Base-by-base conservation (phyloP, 2,888 invertebrate genomes). In the Caenorhabditis wallacei region DNA sequence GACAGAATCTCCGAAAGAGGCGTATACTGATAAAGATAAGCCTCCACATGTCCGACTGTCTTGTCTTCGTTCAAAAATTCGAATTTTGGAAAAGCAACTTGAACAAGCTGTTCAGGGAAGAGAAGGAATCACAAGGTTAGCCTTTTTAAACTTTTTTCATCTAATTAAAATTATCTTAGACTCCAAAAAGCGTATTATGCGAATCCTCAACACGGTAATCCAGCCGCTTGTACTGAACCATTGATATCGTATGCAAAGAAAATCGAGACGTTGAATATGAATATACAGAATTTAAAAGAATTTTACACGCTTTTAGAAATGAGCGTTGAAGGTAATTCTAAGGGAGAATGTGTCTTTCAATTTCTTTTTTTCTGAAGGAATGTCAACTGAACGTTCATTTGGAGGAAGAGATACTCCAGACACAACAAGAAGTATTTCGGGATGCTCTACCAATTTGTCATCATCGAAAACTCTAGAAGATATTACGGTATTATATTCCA, bases 161-260 rank as follows among this genome's bases (percentile, higher is more conserved):
- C n/a, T n/a, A n/a, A n/a, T n/a, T n/a, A n/a, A n/a, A n/a, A n/a
- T n/a, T n/a, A n/a, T n/a, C n/a, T n/a, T n/a, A 61, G 80, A 63
- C 72, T 82, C 1, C 82, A 82, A 46, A 64, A 72, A n/a, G 82
- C 97, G 7, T 99, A 98, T 92, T 96, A 96, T 93, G 95, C 95
- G 87, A 99, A 97, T 94, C 96, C 97, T 24, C 95, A 96, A 18
- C 93, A 98, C 88, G 97, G 97, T 43, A 96, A 97, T 94, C 97
- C 98, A n/a, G 95, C 95, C 95, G 96, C 96, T 70, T 95, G 98
- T 88, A 97, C 97, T 94, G 95, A 96, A 86, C 97, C 98, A 94
- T 93, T 99, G 86, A 96, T 96, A 93, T 96, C 97, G 93, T 96
- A 96, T 92, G 96, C 96, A 90, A 95, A 96, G 92, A 96, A 96